Evolutionary conservation across 1,140 invertebrate species (phyloP).

Genomic region (Hylaeus anthracinus): DNA sequence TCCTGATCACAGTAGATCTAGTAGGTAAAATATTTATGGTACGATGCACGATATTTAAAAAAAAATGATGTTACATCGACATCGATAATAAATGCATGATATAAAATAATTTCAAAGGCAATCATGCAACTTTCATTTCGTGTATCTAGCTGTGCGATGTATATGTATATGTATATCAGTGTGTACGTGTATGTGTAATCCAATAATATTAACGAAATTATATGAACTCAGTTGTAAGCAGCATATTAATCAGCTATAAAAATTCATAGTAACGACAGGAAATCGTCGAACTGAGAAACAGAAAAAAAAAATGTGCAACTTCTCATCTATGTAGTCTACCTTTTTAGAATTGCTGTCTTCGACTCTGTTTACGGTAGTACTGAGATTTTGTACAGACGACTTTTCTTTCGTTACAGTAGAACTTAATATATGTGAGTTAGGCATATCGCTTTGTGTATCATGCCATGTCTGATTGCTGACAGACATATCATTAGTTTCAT

Average conservation of each 20-base stretch:
- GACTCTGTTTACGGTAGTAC: conserved; percentile 70
- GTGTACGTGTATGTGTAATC: not conserved
- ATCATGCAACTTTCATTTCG: conserved; percentile 51
- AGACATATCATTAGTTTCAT: conserved; percentile 72
- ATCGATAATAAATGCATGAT: conserved; percentile 18
- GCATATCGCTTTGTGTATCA: conserved; percentile 70
- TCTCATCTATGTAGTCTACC: conserved; percentile 71
- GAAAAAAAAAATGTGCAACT: conserved; percentile 50
- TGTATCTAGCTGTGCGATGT: conserved; percentile 7
- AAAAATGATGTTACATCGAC: conserved; percentile 6
- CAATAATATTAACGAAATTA: conserved; percentile 22
- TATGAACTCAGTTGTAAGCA: conserved; percentile 45
- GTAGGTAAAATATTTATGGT: not conserved
- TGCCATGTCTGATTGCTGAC: conserved; percentile 71
- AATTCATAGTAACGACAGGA: conserved; percentile 42
- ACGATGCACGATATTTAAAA: not conserved
- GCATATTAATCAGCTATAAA: conserved; percentile 51
- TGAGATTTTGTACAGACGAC: conserved; percentile 68
- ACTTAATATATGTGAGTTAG: conserved; percentile 70
- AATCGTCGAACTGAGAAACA: conserved; percentile 52
- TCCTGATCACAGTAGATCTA: not conserved
- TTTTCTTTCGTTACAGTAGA: conserved; percentile 74
- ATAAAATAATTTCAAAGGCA: not conserved
- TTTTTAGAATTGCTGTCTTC: conserved; percentile 74
- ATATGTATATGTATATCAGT: not conserved